Base-by-base conservation (phyloP, 2,797 vertebrate genomes). In the Silurus aristotelis region DNA sequence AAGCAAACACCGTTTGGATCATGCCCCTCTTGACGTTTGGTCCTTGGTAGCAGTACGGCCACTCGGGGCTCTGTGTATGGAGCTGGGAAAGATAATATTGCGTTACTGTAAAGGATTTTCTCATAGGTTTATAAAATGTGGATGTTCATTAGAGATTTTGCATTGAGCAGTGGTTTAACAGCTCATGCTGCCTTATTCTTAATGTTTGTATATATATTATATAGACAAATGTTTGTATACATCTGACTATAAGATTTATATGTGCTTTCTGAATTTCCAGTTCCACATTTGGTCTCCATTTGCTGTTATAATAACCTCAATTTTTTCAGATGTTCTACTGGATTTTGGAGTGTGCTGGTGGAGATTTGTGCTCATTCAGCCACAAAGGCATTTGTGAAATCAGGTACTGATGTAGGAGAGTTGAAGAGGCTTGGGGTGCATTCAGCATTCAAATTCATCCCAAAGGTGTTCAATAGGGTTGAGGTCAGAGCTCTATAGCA, bases 1-100 rank as follows among this genome's bases (percentile, higher is more conserved):
- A 90, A 87, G 76, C 87, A 91, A 90, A 90, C 89, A 89, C 2
- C 19, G 60, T 85, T 73, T 58, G 17, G 48, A 78, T 63, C 27
- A 68, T 64, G 27, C 67, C 27, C 0, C 79, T 76, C 76, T 66
- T 38, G 68, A 85, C 22, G 68, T 71, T 83, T 27, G 17, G 15
- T 72, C 73, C 66, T 58, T 87, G 58, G 87, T 84, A 84, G 83
- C 77, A 17, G 70, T 79, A 81, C 63, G 61, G 66, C 71, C 80
- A 81, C 52, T 46, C 60, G 60, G 22, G 38, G 55, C 58, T 58
- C 56, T 43, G 71, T 15, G 31, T 55, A 82, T 43, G n/a, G 14
- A 80, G 48, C 77, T 66, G 58, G 27, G 27, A 67, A 78, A 82
- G 85, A 71, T 79, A 60, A 77, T 70, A 77, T 63, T 61, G 63